Base-by-base conservation (phyloP, 2,113 vertebrate genomes). In the Saccopteryx leptura region DNA sequence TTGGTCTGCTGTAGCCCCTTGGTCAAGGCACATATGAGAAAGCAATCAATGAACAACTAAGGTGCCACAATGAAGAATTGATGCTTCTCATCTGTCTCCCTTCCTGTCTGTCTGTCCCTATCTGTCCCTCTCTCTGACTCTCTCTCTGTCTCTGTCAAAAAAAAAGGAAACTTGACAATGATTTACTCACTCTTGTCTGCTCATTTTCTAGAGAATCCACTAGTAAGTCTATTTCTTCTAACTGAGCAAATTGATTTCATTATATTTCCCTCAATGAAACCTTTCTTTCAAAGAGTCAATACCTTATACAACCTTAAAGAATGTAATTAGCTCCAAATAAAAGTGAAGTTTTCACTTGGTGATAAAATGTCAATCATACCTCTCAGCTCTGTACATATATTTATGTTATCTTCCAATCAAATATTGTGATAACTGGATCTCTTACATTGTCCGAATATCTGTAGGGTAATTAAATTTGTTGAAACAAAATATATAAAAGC, bases 401-500 rank as follows among this genome's bases (percentile, higher is more conserved):
- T 76, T 31, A 54, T 39, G 48, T 18, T 75, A 8, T 61, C 52
- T 28, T 96, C 74, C 50, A 66, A 52, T 75, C 24, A 90, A 74
- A 58, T n/a, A 75, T 17, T 60, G 18, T 86, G 31, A 46, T 66
- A 74, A 68, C 48, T 92, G 14, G 15, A 72, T 58, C 63, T 4
- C 1, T 84, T 93, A 72, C 31, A 86, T 86, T 93, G 24, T 72
- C 39, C 81, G 90, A 74, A 75, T 90, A 90, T 60, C 74, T 81
- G 2, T 86, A 68, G 74, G 9, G 13, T 75, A 93, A 86, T 93
- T 93, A 86, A 81, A n/a, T 90, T 80, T 75, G 24, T 86, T 87
- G 39, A 92, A 86, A 90, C 23, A 90, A 39, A 93, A 93, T 85
- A 74, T 48, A 74, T 60, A 86, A 90, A 78, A 93, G 52, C 58